Evolutionary conservation across 1,140 invertebrate genomes (phyloP), one percentile per base, ranked within the genome.

Genomic region (Psilanteris sp.): DNA sequence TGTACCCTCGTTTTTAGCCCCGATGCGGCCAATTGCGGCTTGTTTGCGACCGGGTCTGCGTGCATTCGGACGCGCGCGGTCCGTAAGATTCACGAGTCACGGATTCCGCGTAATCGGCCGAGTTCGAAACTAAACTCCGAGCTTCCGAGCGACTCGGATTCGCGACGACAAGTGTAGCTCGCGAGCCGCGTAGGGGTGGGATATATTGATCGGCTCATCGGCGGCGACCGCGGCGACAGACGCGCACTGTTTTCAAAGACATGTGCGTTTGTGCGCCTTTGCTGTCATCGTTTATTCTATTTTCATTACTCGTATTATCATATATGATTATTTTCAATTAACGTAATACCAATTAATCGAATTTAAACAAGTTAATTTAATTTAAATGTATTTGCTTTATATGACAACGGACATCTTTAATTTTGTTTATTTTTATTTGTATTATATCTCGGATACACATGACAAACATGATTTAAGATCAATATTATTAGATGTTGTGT

Each of bases 201-300:
- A 54, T 61, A 54, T 71, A 71, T 71, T 71, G 67, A 71, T 71
- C 67, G 54, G 22, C 48, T 36, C 48, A 54, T 66, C 55, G 55
- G 41, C 44, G 14, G 55, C 54, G 18, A 29, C 55, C 46, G 41
- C 44, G 14, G 55, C 54, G 18, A 29, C 37, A 37, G 37, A 61
- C 66, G 46, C 54, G 54, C 54, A 39, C 26, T 9, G 36, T 14
- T 8, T 22, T 34, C 54, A 52, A 64, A 34, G 4, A 64, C 46
- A 43, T 34, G 36, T 64, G 46, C 59, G 26, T 62, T 31, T 6
- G 18, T 13, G 29, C 24, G 36, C 4, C 6, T 13, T 20, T 39
- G 14, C 31, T 59, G 39, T 43, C 22, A 43, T n/a, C n/a, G n/a
- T n/a, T n/a, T n/a, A n/a, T n/a, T n/a, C n/a, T n/a, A n/a, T n/a